Conservation (phyloP, 2,113 vertebrate genomes). For the Hucho hucho region DNA sequence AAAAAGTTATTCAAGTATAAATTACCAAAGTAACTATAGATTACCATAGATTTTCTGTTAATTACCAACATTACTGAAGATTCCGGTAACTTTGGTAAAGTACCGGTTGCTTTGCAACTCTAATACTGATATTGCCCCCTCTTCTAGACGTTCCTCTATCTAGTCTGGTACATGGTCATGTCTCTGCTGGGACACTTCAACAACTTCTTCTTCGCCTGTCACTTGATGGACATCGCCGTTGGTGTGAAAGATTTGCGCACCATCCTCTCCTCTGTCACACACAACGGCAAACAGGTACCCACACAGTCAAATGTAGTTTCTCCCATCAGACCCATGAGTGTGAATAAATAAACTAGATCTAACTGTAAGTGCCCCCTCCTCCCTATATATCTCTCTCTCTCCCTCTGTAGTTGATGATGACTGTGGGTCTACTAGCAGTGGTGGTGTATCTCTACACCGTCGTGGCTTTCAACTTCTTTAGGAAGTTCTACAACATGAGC, state of each 20-base stretch:
- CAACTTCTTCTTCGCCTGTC: conserved; percentile 91
- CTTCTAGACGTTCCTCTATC: conserved; percentile 74
- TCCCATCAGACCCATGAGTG: neutral
- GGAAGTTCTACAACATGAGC: conserved; percentile 95
- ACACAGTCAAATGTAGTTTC: neutral
- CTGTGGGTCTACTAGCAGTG: conserved; percentile 87
- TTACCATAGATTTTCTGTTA: no score
- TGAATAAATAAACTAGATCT: neutral
- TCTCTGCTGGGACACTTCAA: conserved; percentile 91
- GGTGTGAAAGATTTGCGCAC: conserved; percentile 91
- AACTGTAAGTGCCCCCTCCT: neutral
- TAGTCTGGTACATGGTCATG: conserved; percentile 90
- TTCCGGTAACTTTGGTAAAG: no score
- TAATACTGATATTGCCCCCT: neutral
- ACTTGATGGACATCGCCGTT: conserved; percentile 92
- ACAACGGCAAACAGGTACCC: conserved; percentile 93
- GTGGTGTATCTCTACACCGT: conserved; percentile 93
- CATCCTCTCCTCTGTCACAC: conserved; percentile 90
- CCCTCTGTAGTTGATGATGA: conserved; percentile 84
- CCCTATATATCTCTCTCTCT: neutral
- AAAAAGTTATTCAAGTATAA: no score
- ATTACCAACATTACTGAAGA: no score
- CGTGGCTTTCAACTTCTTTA: conserved; percentile 95
- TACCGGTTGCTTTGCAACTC: no score
- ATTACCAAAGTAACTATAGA: no score